phyloP scores from a whole-genome alignment of 92 coral and sea anemone genomes.

The Palythoa caribaeorum region DNA sequence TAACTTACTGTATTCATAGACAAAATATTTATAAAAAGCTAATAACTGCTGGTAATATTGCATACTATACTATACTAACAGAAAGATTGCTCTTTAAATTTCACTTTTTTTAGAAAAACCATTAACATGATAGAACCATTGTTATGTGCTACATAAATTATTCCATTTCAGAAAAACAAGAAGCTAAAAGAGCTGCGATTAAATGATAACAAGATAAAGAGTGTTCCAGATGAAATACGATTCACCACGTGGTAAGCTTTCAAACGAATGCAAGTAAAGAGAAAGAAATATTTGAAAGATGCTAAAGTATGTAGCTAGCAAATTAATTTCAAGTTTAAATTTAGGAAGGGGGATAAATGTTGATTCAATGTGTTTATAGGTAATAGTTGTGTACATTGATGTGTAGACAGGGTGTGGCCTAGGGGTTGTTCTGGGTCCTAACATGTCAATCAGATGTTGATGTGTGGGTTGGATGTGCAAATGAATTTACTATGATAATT shows the following conservation, averaged over 20 bases:
- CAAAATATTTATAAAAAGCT: too few species aligned
- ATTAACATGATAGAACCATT: neutral
- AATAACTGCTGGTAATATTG: too few species aligned
- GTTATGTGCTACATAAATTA: neutral
- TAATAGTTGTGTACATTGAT: too few species aligned
- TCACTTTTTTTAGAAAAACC: neutral
- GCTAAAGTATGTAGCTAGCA: neutral
- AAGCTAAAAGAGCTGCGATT: constrained; percentile 55
- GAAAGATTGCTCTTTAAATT: neutral
- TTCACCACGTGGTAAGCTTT: constrained; percentile 36
- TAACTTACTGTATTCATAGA: too few species aligned
- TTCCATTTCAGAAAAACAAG: constrained; percentile 40
- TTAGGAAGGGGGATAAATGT: neutral
- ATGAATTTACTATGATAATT: too few species aligned
- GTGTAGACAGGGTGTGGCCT: too few species aligned
- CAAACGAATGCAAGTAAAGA: neutral
- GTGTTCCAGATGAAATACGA: constrained; percentile 13
- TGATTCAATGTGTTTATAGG: too few species aligned
- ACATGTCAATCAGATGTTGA: too few species aligned
- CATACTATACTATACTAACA: too few species aligned
- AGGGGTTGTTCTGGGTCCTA: too few species aligned
- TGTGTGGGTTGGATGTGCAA: too few species aligned
- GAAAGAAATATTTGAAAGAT: neutral
- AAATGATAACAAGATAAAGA: constrained; percentile 51
- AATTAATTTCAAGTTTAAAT: neutral